Evolutionary conservation across 2,797 vertebrate genomes (phyloP), one percentile per base, ranked within the genome.

Genomic region (Anas bernieri): DNA sequence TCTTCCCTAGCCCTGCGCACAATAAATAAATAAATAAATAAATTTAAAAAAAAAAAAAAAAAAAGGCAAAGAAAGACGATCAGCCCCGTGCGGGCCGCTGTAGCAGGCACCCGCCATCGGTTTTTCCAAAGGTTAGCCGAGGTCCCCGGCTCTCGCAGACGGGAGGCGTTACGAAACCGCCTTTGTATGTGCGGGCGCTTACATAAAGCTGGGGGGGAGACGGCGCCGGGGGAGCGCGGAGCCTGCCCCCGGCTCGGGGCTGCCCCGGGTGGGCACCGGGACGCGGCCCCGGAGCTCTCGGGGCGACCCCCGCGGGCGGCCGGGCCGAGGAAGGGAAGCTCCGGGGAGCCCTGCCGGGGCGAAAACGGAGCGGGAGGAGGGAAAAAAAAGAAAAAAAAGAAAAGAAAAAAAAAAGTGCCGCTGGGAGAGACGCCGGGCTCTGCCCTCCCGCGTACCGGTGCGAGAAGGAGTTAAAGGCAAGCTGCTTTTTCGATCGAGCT

Each of bases 121-220:
- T 96, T 96, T 97, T 77, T 79, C 91, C 17, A 97, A 96, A 97
- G 97, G 97, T 97, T 97, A 97, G 97, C 94, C 97, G 94, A 97
- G 97, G 97, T 97, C 96, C 89, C 84, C 64, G 62, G 62, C 83
- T 92, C 89, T 95, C 78, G 92, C 96, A 96, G 96, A 90, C 95
- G 94, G 85, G 88, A 97, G 93, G 95, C 92, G 63, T 97, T 97
- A 96, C 86, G 97, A 98, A 97, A 97, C 91, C 54, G 93, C 91
- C 97, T 97, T 98, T 97, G 97, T 97, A 98, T 97, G 94, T 88
- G 66, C 58, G 45, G 83, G 95, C 95, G 94, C 96, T 95, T 95
- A 94, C 69, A 93, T 86, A 94, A 94, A 87, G 73, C 77, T 10
- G 17, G 28, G 52, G 86, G 37, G 86, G 37, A 80, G 50, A 14